Base-by-base conservation (phyloP, 2,888 invertebrate species). In the Azorinus chamasolen region DNA sequence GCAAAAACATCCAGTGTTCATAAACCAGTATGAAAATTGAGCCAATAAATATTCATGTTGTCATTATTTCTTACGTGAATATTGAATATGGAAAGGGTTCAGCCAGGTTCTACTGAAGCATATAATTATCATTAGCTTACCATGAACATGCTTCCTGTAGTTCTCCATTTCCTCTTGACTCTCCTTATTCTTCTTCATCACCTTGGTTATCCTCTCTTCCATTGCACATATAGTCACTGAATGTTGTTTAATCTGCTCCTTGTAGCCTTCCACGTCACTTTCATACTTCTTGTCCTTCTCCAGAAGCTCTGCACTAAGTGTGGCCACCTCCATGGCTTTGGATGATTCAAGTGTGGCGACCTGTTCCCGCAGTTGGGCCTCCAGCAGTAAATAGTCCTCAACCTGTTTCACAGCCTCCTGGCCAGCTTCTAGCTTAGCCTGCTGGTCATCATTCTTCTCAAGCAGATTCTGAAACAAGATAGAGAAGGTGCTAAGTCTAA, bases 201-300 rank as follows among this genome's bases (percentile, higher is more conserved):
- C 83, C 70, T 91, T 92, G 51, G 85, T 85, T 25, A 92, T 69
- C 22, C 91, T 79, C 63, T 92, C 92, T 77, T 93, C 93, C 91
- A 93, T 90, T 58, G 91, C 85, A 79, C 91, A 91, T 58, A 93
- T 93, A 32, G 93, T 93, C 20, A 92, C 90, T 2, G 92, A 90
- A 79, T 93, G 92, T 78, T 93, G 93, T 45, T 86, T 88, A 12
- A 91, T 89, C 74, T 92, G 92, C 75, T 93, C 92, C 70, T 89
- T 91, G 79, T 89, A 92, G 16, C 83, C 78, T 32, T 48, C 22
- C 20, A 91, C 61, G 50, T 91, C 89, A 53, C 77, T 78, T 18
- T 89, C 87, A 18, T 62, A 79, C 53, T 85, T 84, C 51, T 80
- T 83, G 20, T 77, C 80, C 43, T 80, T 70, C 54, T 85, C 87